These are phyloP conservation scores for Octodon degus DNA, from an alignment of 2,113 vertebrate genomes.

Conservation along the genomic window DNA sequence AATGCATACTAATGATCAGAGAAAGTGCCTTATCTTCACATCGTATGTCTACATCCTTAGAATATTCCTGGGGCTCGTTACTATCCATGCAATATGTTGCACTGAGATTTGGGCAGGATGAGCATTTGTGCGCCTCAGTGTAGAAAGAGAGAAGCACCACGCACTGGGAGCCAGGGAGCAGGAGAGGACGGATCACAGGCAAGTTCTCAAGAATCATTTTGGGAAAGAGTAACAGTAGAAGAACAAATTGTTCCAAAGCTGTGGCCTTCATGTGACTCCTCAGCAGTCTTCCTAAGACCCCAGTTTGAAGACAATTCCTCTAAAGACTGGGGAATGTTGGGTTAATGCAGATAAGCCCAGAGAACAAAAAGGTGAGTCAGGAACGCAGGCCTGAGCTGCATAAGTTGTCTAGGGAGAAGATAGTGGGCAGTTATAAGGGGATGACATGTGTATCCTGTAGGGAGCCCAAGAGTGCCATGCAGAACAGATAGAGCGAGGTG, in stretches of 20 bases:
- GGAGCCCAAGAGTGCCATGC: not conserved
- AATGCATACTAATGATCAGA: not conserved
- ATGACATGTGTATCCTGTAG: fast-evolving
- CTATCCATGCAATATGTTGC: not conserved
- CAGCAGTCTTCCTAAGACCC: not conserved
- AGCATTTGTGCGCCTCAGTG: not conserved
- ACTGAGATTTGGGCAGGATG: not conserved
- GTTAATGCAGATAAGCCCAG: not conserved
- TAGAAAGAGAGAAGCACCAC: not conserved
- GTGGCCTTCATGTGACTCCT: not conserved
- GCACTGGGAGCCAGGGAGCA: not conserved
- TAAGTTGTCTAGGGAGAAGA: not conserved
- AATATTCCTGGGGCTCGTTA: not conserved
- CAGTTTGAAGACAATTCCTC: not conserved
- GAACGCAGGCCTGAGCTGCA: not conserved
- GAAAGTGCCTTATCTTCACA: not conserved
- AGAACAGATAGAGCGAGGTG: not conserved
- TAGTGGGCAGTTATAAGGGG: not conserved
- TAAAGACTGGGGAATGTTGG: fast-evolving
- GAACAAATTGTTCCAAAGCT: not conserved
- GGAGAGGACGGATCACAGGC: not conserved
- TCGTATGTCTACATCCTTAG: not conserved
- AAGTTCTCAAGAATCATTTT: not conserved
- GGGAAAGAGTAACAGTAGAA: not conserved
- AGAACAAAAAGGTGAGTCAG: not conserved